Evolutionary conservation across 2,888 invertebrate genomes (phyloP), one percentile per base, ranked within the genome.

Genomic region (Ischnus inquisitorius): DNA sequence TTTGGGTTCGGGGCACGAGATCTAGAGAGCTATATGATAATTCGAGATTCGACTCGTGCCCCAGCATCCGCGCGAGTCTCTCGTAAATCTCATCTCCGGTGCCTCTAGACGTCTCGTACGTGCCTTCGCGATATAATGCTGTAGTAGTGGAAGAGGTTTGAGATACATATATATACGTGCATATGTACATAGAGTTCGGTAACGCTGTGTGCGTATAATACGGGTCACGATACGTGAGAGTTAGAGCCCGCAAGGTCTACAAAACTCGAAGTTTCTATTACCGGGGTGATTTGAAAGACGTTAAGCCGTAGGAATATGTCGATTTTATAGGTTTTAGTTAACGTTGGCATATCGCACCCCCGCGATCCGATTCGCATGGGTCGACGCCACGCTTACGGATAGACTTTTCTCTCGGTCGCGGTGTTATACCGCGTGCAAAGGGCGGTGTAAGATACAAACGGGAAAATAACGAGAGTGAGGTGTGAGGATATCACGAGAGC

Each of bases 11-110:
- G 72, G 72, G 34, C 8, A 34, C 34, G 34, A 34, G 34, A 34
- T 60, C 39, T 14, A n/a, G 60, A 19, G 65, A 77, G 81, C 77
- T 64, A 48, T 84, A 83, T 86, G 86, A 86, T 86, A 85, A 86
- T 86, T 85, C 83, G 71, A 79, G 83, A 86, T 86, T 86, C 86
- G 86, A 83, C 86, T 86, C 86, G 83, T 83, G 85, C 83, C 83
- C 67, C 74, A 80, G 85, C 82, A 83, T 86, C 83, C 57, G 65
- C 69, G 68, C 80, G 80, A 81, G 82, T 82, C 86, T 81, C 83
- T 86, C 85, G 79, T 86, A 86, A 86, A 86, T 86, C 86, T 86
- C 85, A 83, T 86, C 85, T 86, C 81, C 28, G 75, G 78, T 82
- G 77, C 81, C 64, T 67, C 82, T 82, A 81, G 84, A 80, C 84